Base-by-base conservation (phyloP, 2,888 invertebrate genomes). In the Eulithis prunata region DNA sequence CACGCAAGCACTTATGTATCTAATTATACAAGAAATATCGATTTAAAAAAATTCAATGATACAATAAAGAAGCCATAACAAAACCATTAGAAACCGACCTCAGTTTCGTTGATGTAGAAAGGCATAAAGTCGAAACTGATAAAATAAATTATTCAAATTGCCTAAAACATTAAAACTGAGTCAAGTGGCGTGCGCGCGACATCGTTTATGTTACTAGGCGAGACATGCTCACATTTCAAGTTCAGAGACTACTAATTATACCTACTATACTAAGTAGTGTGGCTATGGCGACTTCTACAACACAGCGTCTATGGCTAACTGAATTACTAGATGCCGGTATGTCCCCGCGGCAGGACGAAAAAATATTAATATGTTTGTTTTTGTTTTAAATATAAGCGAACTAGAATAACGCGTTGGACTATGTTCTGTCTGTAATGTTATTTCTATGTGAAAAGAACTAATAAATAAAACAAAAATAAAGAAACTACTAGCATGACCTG, bases 81-180 rank as follows among this genome's bases (percentile, higher is more conserved):
- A 47, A 54, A 43, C 58, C 46, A 58, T 66, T 66, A 62, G 58
- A 66, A 66, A 66, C 58, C 55, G 49, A 45, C 12, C 47, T 14
- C 8, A 56, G 49, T 57, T 13, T 47, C 38, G 46, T 6, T 4
- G 14, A 58, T 47, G 32, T 57, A 52, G 59, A 62, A 64, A 63
- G 56, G 49, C 59, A 47, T 64, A 60, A 57, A 59, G 47, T 21
- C 43, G 53, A 59, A 47, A 36, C n/a, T 59, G 52, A 57, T 53
- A 32, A 62, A 56, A 63, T 60, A 60, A 63, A 56, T 67, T 63
- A 68, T 68, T 61, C 60, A 64, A 64, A 64, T 64, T 36, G 53
- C 36, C 38, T 45, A 51, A 36, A 60, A 49, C 43, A 53, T 32
- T 14, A 52, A 49, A 62, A 62, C 57, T 58, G 57, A 57, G 66